These are phyloP conservation scores for Agrotis clavis DNA, from an alignment of 2,888 invertebrate species.

Conservation along the genomic window DNA sequence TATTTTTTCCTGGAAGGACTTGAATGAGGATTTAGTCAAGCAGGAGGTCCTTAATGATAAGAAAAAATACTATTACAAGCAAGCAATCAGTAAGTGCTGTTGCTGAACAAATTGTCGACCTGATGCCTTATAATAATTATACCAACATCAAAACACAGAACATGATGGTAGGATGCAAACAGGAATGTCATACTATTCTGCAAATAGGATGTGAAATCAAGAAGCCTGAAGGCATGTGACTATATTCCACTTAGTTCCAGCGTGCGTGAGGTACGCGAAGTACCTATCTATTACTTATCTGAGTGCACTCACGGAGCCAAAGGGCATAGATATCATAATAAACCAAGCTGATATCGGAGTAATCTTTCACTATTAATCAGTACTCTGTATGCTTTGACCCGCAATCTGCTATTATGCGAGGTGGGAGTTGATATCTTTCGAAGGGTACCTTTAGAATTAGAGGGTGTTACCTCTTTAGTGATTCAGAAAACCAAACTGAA, in stretches of 20 bases:
- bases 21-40: too few species aligned
- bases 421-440: slow-evolving; percentile 7
- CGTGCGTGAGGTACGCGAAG: slow-evolving; percentile 1
- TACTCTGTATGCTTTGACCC: slow-evolving; percentile 34
- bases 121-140: neutral
- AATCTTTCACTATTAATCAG: slow-evolving; percentile 49
- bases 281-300: slow-evolving; percentile 24
- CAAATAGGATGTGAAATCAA: neutral
- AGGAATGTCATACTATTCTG: neutral
- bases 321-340: slow-evolving; percentile 42
- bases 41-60: too few species aligned
- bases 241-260: neutral
- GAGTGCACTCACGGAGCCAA: slow-evolving; percentile 24
- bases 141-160: neutral
- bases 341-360: slow-evolving; percentile 15
- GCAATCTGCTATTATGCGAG: slow-evolving; percentile 7
- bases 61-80: too few species aligned
- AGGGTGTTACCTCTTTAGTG: too few species aligned
- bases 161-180: neutral
- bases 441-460: neutral
- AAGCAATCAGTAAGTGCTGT: neutral
- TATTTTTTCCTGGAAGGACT: too few species aligned
- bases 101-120: too few species aligned
- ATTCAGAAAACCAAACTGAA: too few species aligned
- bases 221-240: neutral